Base-by-base conservation (phyloP, 2,888 invertebrate genomes). In the Ellobium chinense region DNA sequence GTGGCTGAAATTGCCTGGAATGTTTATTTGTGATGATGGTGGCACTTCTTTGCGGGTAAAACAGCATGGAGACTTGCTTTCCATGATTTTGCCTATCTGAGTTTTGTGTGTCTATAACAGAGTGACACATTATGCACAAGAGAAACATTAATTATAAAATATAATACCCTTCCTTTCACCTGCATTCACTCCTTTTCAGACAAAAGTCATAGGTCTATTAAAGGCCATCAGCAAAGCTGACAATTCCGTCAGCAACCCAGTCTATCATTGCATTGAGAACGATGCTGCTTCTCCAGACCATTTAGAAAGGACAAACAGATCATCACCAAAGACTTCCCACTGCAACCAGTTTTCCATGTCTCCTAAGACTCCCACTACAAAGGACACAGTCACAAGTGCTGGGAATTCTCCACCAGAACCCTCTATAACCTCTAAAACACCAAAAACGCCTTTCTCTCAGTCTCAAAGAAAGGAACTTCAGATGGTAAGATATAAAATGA, bases 361-460 rank as follows among this genome's bases (percentile, higher is more conserved):
- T 58, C 72, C 72, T 36, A 72, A 72, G 58, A 72, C 72, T 0
- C 72, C 72, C 12, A 36, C 36, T n/a, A 27, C 56, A 34, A 72
- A 72, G 36, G 27, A 34, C 27, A 34, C 54, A 31, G 72, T 34
- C 4, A 21, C 34, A 56, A n/a, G 60, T n/a, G n/a, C 29, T 18
- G 56, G 34, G 2, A 27, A n/a, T 24, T 18, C 29, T 21, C n/a
- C 62, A 58, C 7, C 24, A 27, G 7, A 34, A 54, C 37, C 34
- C 21, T 1, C 14, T n/a, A 24, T 63, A 24, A 58, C 63, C 31
- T 39, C 24, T 37, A 31, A 31, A 77, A 39, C 46, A 46, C 74
- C 77, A 18, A 58, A 34, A 77, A 77, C 77, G 21, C 77, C 77
- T 1, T 36, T 29, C 31, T 58, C 68, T 14, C 77, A 68, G 37